A percentile compares a stretch with the other conserved stretches of the same genome.
Conservation (phyloP, 1,140 invertebrate genomes). For the Wiebesia pumilae region DNA sequence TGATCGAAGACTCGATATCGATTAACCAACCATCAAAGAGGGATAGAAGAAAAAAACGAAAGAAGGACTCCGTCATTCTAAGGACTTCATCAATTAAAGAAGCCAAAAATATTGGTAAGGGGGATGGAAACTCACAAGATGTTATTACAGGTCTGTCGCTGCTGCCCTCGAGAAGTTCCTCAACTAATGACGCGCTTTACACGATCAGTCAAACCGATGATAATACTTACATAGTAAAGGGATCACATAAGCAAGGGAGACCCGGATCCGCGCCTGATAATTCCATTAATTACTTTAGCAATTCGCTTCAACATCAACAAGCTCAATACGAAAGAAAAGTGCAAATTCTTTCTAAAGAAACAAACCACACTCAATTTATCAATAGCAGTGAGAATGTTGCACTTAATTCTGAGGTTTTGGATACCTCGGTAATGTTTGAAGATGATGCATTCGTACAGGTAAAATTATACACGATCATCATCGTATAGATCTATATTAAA, state of each 20-base stretch:
- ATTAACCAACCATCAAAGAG: constrained; percentile 60
- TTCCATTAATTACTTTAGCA: constrained; percentile 51
- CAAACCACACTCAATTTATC: neutral
- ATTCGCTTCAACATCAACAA: constrained; percentile 15
- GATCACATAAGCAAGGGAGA: constrained; percentile 44
- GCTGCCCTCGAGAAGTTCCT: constrained; percentile 60
- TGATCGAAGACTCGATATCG: constrained; percentile 69
- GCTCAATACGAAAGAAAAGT: constrained; percentile 31
- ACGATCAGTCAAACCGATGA: constrained; percentile 15
- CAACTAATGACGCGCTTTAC: constrained; percentile 59
- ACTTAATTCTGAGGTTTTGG: neutral
- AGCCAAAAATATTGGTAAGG: constrained; percentile 44
- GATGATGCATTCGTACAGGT: constrained; percentile 42
- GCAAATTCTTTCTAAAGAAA: constrained; percentile 30
- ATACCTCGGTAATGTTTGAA: neutral
- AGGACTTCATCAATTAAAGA: constrained; percentile 53
- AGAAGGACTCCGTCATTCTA: constrained; percentile 61
- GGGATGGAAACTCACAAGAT: constrained; percentile 29
- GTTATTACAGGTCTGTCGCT: constrained; percentile 52
- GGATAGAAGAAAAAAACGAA: constrained; percentile 69
- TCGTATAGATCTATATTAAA: too few species aligned
- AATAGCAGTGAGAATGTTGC: neutral
- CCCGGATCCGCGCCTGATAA: constrained; percentile 62
- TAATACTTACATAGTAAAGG: constrained; percentile 22
- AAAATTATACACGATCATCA: neutral